Percentiles rank a stretch among this genome's conserved stretches.
These are phyloP conservation scores for Thomomys bottae DNA, from an alignment of 2,113 vertebrate species.

Conservation along the genomic window DNA sequence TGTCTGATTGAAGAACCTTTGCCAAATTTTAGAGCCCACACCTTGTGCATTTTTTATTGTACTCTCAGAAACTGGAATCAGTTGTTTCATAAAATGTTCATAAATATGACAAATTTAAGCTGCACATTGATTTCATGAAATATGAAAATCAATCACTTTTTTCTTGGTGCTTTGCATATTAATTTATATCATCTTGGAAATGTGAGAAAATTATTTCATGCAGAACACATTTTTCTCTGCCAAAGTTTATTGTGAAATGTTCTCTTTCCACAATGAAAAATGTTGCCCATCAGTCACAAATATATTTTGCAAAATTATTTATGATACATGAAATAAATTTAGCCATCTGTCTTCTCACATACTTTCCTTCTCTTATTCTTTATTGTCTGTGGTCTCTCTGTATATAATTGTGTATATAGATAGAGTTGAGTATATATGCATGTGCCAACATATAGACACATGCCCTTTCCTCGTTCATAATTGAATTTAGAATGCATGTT, in stretches of 20 bases:
- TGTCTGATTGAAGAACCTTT: slow-evolving; percentile 2
- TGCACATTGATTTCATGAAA: slow-evolving; percentile 55
- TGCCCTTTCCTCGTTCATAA: neutral
- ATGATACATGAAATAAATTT: slow-evolving; percentile 22
- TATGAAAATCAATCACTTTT: slow-evolving; percentile 54
- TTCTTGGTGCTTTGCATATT: slow-evolving; percentile 58
- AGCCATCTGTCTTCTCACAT: neutral
- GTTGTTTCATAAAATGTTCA: slow-evolving; percentile 37
- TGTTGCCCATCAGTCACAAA: slow-evolving; percentile 26
- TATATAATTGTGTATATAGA: neutral
- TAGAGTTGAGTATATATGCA: no score
- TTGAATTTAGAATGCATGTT: neutral
- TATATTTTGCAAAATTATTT: slow-evolving; percentile 29
- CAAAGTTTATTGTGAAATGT: slow-evolving; percentile 58
- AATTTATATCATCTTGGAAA: slow-evolving; percentile 62
- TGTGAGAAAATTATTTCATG: slow-evolving; percentile 62
- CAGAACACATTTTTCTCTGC: slow-evolving; percentile 51
- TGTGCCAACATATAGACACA: neutral
- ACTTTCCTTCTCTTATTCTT: neutral
- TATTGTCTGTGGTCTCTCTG: neutral
- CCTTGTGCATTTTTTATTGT: neutral
- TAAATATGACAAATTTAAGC: slow-evolving; percentile 59
- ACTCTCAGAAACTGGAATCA: neutral
- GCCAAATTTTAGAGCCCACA: neutral
- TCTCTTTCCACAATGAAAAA: slow-evolving; percentile 49